Base-by-base conservation (phyloP, 2,797 vertebrate species). In the Gambelia wislizenii region DNA sequence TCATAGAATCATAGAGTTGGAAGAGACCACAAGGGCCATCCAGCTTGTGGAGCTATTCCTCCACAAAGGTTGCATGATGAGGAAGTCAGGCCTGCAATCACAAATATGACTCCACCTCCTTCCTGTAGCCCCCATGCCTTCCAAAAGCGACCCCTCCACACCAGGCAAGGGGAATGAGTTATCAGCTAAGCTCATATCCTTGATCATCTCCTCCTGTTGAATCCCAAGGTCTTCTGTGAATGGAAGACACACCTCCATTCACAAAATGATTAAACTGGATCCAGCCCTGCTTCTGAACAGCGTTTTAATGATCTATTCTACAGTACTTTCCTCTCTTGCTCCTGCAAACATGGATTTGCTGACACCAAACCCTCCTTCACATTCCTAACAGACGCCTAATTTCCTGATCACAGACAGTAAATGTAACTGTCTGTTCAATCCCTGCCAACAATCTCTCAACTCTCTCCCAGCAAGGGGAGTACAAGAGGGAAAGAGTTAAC, bases 371-470 rank as follows among this genome's bases (percentile, higher is more conserved):
- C 74, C 33, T 88, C 78, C 89, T 87, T 27, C 69, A 91, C 78
- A 90, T 84, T 59, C 86, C 75, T 85, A 39, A 69, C 92, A 87
- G 86, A 61, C 84, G 76, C 44, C 7, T 75, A 12, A 87, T 87
- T 85, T 61, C n/a, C 86, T 89, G 42, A 89, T 54, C 87, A 84
- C 44, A 81, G 64, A 72, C 69, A 49, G n/a, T 61, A 91, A 83
- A 54, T 59, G 42, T 36, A 39, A 16, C 14, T 69, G 20, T 47
- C 30, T 33, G 86, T 90, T 18, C 25, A 49, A 10, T 56, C 8
- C 82, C 83, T 88, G 72, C 67, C 83, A 54, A 64, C 75, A 82
- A 25, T 0, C 77, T 87, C 42, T 47, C 56, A 89, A 83, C 67
- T 75, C 75, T 79, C 8, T 88, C 8, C 30, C 86, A 30, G 49